These are phyloP conservation scores for Ferrisia virgata DNA, from an alignment of 2,888 invertebrate species.

Conservation along the genomic window DNA sequence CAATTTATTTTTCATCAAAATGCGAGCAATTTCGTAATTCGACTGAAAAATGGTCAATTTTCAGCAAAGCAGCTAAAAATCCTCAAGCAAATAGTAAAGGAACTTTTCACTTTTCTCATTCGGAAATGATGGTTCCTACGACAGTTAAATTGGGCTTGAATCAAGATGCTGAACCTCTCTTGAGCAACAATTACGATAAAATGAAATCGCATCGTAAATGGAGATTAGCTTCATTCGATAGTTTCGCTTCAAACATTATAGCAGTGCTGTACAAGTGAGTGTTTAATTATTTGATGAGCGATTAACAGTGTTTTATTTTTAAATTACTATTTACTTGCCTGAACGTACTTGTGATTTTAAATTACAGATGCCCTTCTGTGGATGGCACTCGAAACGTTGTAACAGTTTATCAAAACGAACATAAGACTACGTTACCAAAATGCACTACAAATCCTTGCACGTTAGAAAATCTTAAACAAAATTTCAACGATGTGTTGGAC, in stretches of 20 bases:
- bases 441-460: not conserved
- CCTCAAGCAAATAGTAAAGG: slow-evolving; percentile 52
- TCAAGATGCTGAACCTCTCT: slow-evolving; percentile 61
- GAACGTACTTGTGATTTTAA: not conserved
- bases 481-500: not conserved
- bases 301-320: slow-evolving; percentile 77
- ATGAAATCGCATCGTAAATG: slow-evolving; percentile 60
- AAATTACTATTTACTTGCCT: not conserved
- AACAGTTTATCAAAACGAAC: not conserved
- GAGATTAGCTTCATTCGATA: slow-evolving; percentile 65
- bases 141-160: slow-evolving; percentile 59
- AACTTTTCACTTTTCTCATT: slow-evolving; percentile 66
- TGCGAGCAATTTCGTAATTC: not conserved
- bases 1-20: too few relatives aligned
- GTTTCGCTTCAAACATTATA: slow-evolving; percentile 71
- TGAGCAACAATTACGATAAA: slow-evolving; percentile 64
- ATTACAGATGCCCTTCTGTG: not conserved
- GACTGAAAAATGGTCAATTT: not conserved
- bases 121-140: slow-evolving; percentile 59
- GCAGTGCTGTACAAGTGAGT: slow-evolving; percentile 65
- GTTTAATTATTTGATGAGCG: slow-evolving; percentile 76
- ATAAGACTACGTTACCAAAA: not conserved
- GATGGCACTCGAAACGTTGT: not conserved
- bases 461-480: not conserved
- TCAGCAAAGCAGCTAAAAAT: not conserved